Evolutionary conservation across 2,888 invertebrate genomes (phyloP), one percentile per base, ranked within the genome.

Genomic region (Anticlea derivata): DNA sequence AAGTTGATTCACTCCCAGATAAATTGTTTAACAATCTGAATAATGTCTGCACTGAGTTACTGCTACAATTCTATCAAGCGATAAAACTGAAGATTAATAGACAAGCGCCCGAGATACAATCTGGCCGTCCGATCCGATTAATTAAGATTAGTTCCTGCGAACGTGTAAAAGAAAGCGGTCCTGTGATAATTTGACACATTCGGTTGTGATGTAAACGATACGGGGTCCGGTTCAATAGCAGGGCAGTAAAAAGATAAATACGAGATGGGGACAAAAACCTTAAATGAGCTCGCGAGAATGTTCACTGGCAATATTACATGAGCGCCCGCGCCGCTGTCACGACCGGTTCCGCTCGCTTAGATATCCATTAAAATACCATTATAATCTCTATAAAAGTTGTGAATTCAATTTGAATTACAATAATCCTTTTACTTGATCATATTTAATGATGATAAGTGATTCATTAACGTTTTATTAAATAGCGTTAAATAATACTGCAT

Each of bases 201-300:
- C 66, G 56, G 59, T 61, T 68, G 67, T 63, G 63, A 68, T 70
- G 73, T 72, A 78, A 76, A 68, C 67, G 73, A 80, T 73, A 75
- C 52, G 50, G 60, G 67, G 62, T 64, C 66, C 67, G 69, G 74
- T 75, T 78, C 74, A 76, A 78, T 75, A 77, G 71, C 75, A 68
- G 68, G 58, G 57, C 64, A 65, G 69, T 75, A 83, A 82, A 81
- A 79, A 80, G 78, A 81, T 77, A 80, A 81, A 78, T 75, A 79
- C 68, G 72, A 72, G 26, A 58, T 69, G 74, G 70, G 75, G 74
- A 79, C 78, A 82, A 83, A 84, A 82, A 78, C 74, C 71, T 74
- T 74, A 75, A 81, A 80, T 79, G 77, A 78, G 77, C 75, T 71
- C 69, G 76, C 75, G 78, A 76, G 79, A 80, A 80, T 82, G 76